Conservation (phyloP, 2,113 vertebrate species). For the Promerops cafer region DNA sequence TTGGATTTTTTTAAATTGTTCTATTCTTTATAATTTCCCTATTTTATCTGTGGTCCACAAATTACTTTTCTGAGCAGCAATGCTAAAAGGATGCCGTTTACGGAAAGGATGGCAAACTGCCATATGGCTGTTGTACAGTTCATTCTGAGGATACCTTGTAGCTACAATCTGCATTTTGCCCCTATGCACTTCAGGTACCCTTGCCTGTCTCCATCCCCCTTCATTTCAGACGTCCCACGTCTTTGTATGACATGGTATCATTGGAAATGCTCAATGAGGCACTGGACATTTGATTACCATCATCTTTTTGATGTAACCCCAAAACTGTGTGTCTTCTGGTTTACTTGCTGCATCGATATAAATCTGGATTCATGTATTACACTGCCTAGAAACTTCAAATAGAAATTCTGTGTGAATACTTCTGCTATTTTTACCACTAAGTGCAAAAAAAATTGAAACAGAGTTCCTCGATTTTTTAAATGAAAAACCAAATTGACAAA, state of each 20-base stretch:
- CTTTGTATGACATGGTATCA: neutral
- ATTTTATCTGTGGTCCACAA: neutral
- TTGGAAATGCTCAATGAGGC: neutral
- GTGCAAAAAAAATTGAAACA: neutral
- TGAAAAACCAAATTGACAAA: neutral
- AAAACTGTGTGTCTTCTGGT: neutral
- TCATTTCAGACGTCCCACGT: neutral
- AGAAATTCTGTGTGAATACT: neutral
- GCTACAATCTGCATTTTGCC: neutral
- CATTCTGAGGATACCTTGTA: neutral
- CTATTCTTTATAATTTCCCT: neutral
- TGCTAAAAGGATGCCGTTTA: neutral
- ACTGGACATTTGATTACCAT: neutral
- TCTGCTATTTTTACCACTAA: slow-evolving; percentile 14
- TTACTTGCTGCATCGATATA: neutral
- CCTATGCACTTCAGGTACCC: neutral
- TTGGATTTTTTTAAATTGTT: neutral
- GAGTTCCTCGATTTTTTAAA: neutral
- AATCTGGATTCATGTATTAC: neutral
- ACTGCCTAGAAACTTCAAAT: neutral
- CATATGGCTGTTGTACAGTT: neutral
- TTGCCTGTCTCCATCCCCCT: neutral
- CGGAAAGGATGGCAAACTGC: neutral
- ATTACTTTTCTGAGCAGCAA: neutral
- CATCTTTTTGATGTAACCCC: neutral